A percentile compares a stretch with the other conserved stretches of the same genome.
phyloP scores from a whole-genome alignment of 2,888 invertebrate species.

The Amiota communis region DNA sequence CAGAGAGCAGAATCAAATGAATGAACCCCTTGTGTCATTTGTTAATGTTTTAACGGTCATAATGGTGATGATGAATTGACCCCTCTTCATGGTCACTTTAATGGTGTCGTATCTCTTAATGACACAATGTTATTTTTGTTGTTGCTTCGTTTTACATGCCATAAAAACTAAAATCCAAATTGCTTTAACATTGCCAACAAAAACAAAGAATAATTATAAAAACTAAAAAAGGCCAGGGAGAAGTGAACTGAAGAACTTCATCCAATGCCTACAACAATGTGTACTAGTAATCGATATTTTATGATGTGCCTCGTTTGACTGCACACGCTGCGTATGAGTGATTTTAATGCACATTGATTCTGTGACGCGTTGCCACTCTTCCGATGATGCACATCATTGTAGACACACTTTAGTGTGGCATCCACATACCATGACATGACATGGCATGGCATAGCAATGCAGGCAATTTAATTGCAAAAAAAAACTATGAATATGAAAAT shows the following conservation, averaged over 20 bases:
- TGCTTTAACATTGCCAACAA: not conserved
- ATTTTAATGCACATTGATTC: conserved; percentile 45
- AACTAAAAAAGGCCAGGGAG: not conserved
- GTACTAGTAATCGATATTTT: conserved; percentile 60
- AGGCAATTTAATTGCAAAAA: conserved; percentile 6
- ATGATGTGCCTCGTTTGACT: conserved; percentile 53
- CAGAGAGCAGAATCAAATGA: not conserved
- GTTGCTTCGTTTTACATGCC: conserved; percentile 22
- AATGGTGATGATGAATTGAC: conserved; percentile 44
- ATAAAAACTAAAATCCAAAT: conserved; percentile 7
- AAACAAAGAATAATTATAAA: not conserved
- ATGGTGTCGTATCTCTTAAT: conserved; percentile 31
- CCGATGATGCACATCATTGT: conserved; percentile 14
- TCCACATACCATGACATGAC: no score
- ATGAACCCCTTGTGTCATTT: conserved; percentile 24
- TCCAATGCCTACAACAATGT: conserved; percentile 38
- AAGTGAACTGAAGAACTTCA: not conserved
- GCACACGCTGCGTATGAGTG: conserved; percentile 61
- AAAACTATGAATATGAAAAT: not conserved
- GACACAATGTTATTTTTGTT: conserved; percentile 1
- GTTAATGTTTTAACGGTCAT: conserved; percentile 55
- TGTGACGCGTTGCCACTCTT: not conserved
- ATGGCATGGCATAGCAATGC: not conserved
- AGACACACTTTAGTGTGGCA: conserved; percentile 19
- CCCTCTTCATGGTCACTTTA: conserved; percentile 47